Evolutionary conservation across 2,888 invertebrate genomes (phyloP), one percentile per base, ranked within the genome.

Genomic region (Bimastos eiseni): DNA sequence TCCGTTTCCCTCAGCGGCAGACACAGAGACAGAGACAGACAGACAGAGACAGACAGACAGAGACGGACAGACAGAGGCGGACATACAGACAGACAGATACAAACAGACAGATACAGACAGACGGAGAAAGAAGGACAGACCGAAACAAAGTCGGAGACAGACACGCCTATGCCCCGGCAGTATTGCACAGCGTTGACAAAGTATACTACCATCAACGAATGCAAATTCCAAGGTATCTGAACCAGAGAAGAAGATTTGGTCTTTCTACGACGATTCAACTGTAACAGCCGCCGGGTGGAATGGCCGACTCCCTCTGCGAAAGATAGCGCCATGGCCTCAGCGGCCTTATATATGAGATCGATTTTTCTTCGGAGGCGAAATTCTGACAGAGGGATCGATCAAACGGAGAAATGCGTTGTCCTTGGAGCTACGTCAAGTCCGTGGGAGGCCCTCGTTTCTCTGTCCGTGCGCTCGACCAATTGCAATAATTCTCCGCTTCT

Each of bases 391-490:
- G 70, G 70, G 8, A 70, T 70, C 70, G 70, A 70, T 70, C 70
- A 70, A 70, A 70, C 70, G 70, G 70, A 70, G 70, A n/a, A 70
- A n/a, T 70, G 70, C 70, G 70, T n/a, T 70, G 70, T 70, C 70
- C 8, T 30, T n/a, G 2, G 70, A 70, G n/a, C 30, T 11, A 70
- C 70, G 70, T 70, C n/a, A 70, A n/a, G 30, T 70, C 13, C 70
- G 70, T 17, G 30, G 70, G 70, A 70, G 70, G n/a, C n/a, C 70
- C 70, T 70, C 70, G n/a, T 70, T 70, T n/a, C n/a, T 70, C 70
- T 70, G 6, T n/a, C 13, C 70, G 2, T 70, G n/a, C 70, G 1
- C 8, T 70, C 30, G 8, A 70, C 70, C 70, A 4, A n/a, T 70
- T 30, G n/a, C 70, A 70, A 70, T 70, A 70, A 70, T 70, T 70